Conservation (phyloP, 2,888 invertebrate species). For the Timema cristinae region DNA sequence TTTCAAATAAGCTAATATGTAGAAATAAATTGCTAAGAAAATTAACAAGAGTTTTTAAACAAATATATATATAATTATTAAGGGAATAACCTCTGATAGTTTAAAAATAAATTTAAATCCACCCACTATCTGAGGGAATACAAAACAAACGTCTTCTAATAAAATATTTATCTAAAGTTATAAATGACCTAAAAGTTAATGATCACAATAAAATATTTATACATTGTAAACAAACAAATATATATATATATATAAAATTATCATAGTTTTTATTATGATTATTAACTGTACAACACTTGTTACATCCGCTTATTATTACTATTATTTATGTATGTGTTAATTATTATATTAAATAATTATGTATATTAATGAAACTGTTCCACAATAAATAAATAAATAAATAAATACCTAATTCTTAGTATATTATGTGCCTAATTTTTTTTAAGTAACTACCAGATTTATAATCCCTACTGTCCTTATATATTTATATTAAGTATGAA, state of each 20-base stretch:
- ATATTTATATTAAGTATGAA: background rate
- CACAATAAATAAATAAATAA: conserved; percentile 26
- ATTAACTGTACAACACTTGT: conserved; percentile 25
- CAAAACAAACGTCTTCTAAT: no score
- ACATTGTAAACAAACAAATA: no score
- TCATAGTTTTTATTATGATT: conserved; percentile 12
- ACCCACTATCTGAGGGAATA: no score
- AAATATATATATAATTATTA: no score
- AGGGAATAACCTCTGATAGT: no score
- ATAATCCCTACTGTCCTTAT: background rate
- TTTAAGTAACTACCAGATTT: background rate
- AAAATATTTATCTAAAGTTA: no score
- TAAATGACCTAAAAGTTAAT: no score
- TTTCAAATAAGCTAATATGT: no score
- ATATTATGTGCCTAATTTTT: conserved; percentile 5
- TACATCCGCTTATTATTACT: conserved; percentile 25
- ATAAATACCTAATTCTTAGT: conserved; percentile 25
- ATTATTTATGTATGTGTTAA: conserved; percentile 20
- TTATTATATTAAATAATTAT: conserved; percentile 18
- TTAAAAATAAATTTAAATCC: no score
- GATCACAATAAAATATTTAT: no score
- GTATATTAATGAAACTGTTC: conserved; percentile 24
- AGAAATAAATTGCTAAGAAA: no score
- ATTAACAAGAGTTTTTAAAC: no score
- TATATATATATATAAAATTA: conserved; percentile 8